Evolutionary conservation across 2,797 vertebrate genomes (phyloP).

Genomic region (Nothura maculosa): DNA sequence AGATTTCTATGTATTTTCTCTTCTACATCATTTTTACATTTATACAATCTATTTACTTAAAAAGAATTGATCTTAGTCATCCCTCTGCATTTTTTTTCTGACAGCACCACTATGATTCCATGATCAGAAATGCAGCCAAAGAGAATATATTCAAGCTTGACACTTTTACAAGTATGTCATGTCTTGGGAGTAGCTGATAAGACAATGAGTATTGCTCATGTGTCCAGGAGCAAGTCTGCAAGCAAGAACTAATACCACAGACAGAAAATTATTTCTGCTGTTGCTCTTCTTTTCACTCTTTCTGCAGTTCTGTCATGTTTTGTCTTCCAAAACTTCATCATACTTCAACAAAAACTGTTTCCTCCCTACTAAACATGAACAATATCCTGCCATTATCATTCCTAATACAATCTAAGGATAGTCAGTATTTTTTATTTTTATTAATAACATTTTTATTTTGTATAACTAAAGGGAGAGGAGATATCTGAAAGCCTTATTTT

Average conservation of each 20-base stretch:
- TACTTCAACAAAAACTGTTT: not conserved
- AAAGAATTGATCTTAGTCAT: not conserved
- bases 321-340: not conserved
- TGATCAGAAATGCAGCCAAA: not conserved
- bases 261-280: not conserved
- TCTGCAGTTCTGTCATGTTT: not conserved
- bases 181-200: not conserved
- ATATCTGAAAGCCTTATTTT: not conserved
- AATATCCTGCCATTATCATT: not conserved
- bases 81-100: not conserved
- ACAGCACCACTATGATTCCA: not conserved
- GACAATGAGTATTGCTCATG: not conserved
- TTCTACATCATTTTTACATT: not conserved
- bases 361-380: not conserved
- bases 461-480: not conserved
- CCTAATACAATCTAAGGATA: not conserved
- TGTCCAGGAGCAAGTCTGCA: not conserved
- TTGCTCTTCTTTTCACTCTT: not conserved
- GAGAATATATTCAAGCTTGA: not conserved
- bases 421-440: not conserved
- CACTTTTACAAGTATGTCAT: not conserved
- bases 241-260: not conserved
- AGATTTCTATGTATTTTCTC: not conserved
- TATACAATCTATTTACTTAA: not conserved
- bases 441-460: not conserved